These are phyloP conservation scores for Drosophila mimica DNA, from an alignment of 2,888 invertebrate species.

Conservation along the genomic window DNA sequence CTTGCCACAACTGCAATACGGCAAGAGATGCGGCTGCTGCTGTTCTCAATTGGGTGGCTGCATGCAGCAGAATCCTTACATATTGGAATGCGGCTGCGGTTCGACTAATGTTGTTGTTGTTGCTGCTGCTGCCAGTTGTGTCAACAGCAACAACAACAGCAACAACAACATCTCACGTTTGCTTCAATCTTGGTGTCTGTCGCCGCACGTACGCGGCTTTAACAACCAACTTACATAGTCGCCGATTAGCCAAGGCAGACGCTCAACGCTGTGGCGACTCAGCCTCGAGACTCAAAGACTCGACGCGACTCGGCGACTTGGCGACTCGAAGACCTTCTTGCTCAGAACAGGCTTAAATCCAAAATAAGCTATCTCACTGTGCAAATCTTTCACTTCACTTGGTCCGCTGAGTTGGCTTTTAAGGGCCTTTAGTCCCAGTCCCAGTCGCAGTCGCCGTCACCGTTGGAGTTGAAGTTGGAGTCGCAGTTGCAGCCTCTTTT, in stretches of 20 bases:
- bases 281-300: not conserved
- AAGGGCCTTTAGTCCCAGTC: slow-evolving; percentile 62
- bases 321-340: slow-evolving; percentile 23
- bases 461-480: slow-evolving; percentile 1
- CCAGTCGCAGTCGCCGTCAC: not conserved
- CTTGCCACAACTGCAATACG: slow-evolving; percentile 35
- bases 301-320: slow-evolving; percentile 2
- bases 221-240: slow-evolving; percentile 81
- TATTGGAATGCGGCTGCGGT: slow-evolving; percentile 75
- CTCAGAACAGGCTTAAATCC: slow-evolving; percentile 53
- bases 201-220: slow-evolving; percentile 77
- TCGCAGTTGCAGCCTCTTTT: slow-evolving; percentile 54
- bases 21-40: slow-evolving; percentile 8
- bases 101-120: slow-evolving; percentile 42
- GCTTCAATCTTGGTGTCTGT: slow-evolving; percentile 57
- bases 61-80: slow-evolving; percentile 72
- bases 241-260: slow-evolving; percentile 77
- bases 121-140: slow-evolving; percentile 41
- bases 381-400: slow-evolving; percentile 72
- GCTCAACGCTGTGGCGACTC: slow-evolving; percentile 33
- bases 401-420: slow-evolving; percentile 52
- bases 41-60: slow-evolving; percentile 57
- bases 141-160: slow-evolving; percentile 27
- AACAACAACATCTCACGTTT: slow-evolving; percentile 40
- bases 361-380: slow-evolving; percentile 76